Base-by-base conservation (phyloP, 2,113 vertebrate genomes). In the Verasper variegatus region DNA sequence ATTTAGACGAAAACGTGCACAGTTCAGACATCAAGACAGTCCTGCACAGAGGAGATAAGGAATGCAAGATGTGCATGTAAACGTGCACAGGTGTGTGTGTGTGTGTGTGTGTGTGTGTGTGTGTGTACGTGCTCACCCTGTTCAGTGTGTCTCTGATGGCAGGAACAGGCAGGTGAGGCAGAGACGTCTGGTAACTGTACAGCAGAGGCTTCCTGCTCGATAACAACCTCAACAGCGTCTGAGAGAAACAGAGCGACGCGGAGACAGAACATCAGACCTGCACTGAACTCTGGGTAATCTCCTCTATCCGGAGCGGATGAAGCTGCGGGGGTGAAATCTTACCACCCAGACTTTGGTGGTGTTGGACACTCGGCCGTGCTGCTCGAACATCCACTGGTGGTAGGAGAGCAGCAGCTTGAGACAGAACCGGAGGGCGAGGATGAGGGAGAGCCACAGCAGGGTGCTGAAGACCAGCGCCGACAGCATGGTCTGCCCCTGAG, bases 341-440 rank as follows among this genome's bases (percentile, higher is more conserved):
- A 97, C 96, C 95, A 95, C 92, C 96, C 96, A 97, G 89, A 96
- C 87, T 93, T 95, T 96, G 42, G 96, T 97, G 80, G 90, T 91
- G 21, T 91, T 93, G 60, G 96, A 96, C 55, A 95, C 80, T 15
- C 80, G 76, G n/a, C 96, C 96, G 6, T 95, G 95, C 71, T 93
- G 92, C 75, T 97, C 96, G 0, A 95, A 95, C 88, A 97, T 96
- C 96, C 96, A 97, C 51, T 89, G 94, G 35, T 97, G 96, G 78
- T 97, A 97, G 37, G 95, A 96, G 14, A 97, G 92, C 10, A 97
- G 94, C 71, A 95, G 84, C 77, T 95, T 95, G 54, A 97, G 93
- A 57, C 95, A 96, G 84, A 96, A 92, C 4, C 96, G 90, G 67
- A 97, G 95, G 0, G 95, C 91, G 42, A 96, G 92, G 88, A 97